phyloP scores from a whole-genome alignment of 1,140 invertebrate species.

The Pectinophora gossypiella region DNA sequence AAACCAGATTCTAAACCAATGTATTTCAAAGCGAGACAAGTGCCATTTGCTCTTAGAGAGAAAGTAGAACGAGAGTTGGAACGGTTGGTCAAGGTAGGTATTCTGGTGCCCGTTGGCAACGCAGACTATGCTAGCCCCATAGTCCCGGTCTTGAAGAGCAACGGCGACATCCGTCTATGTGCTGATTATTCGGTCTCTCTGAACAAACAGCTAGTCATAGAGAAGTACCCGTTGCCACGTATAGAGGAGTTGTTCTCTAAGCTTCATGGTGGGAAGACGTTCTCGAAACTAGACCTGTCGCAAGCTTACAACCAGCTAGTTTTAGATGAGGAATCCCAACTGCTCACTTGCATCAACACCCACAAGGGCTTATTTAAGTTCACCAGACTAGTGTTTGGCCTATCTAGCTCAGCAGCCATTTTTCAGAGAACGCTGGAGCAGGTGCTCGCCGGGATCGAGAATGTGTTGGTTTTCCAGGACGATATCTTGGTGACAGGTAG shows the following conservation, averaged over 20 bases:
- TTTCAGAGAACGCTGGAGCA: constrained; percentile 32
- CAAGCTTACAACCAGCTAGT: too few species aligned
- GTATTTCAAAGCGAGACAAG: too few species aligned
- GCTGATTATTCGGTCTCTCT: too few species aligned
- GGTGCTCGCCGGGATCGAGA: constrained; percentile 20
- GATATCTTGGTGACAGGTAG: constrained; percentile 23
- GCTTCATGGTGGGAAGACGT: constrained; percentile 30
- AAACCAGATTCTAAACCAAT: constrained; percentile 1
- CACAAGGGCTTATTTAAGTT: too few species aligned
- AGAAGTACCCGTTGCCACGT: constrained; percentile 28
- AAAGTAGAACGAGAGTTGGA: constrained; percentile 3
- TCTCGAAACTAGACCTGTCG: constrained; percentile 39
- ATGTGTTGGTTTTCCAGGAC: constrained; percentile 6
- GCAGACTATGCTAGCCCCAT: constrained; percentile 54
- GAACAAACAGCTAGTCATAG: constrained; percentile 18
- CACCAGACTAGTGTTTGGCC: constrained; percentile 22
- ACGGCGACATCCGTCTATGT: too few species aligned
- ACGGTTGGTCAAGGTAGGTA: constrained; percentile 3
- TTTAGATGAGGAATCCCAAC: constrained; percentile 19
- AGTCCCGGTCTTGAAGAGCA: too few species aligned
- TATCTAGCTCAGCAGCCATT: constrained; percentile 23
- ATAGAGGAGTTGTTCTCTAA: too few species aligned
- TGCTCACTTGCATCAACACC: constrained; percentile 25
- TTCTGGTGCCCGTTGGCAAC: constrained; percentile 8
- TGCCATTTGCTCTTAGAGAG: too few species aligned